Conservation (phyloP, 2,797 vertebrate species). For the Geotrypetes seraphini region DNA sequence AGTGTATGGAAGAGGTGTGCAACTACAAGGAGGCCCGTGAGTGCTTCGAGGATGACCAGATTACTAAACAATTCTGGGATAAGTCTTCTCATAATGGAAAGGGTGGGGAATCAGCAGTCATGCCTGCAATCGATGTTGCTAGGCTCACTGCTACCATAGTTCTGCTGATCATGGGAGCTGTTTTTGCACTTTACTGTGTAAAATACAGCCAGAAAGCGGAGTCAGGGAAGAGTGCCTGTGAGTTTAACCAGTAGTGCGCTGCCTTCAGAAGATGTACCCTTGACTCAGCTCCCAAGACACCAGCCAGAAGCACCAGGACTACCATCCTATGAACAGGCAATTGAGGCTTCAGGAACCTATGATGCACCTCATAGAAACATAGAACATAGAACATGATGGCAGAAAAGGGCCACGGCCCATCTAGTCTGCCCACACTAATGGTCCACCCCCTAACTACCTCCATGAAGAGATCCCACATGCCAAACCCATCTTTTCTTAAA, state of each 20-base stretch:
- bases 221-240: neutral
- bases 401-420: too few species aligned
- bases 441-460: too few species aligned
- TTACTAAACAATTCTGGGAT: slow-evolving; percentile 42
- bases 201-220: slow-evolving; percentile 2
- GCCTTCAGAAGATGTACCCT: neutral
- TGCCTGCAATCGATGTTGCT: slow-evolving; percentile 30
- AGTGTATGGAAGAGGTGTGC: slow-evolving; percentile 70
- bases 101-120: slow-evolving; percentile 16
- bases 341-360: slow-evolving; percentile 38
- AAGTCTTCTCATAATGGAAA: slow-evolving; percentile 38
- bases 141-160: slow-evolving; percentile 36
- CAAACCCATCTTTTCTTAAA: too few species aligned
- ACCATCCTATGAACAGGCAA: slow-evolving; percentile 47
- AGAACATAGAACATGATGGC: too few species aligned
- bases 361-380: slow-evolving; percentile 49
- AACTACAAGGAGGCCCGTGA: slow-evolving; percentile 77
- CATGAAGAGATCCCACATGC: too few species aligned
- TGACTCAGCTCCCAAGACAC: slow-evolving; percentile 2
- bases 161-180: slow-evolving; percentile 29
- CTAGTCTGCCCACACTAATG: too few species aligned
- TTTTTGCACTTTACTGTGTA: slow-evolving; percentile 32
- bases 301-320: slow-evolving; percentile 33
- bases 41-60: slow-evolving; percentile 55
- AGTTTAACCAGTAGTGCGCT: neutral